Evolutionary conservation across 2,113 vertebrate genomes (phyloP), one percentile per base, ranked within the genome.

Genomic region (Lathamus discolor): DNA sequence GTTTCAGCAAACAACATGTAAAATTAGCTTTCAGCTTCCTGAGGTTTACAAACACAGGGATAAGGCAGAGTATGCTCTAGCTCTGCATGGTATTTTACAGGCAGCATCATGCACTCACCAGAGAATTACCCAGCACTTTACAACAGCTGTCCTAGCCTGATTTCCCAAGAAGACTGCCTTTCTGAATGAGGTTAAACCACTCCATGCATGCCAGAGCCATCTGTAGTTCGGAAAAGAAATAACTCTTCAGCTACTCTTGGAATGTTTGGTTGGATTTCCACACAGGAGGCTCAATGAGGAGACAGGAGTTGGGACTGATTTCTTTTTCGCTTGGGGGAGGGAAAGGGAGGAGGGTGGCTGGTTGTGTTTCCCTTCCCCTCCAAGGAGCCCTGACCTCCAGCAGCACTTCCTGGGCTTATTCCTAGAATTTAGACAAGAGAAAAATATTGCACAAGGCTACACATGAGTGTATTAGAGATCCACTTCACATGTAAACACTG

Each of bases 141-240:
- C 1, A 11, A 52, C 1, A 19, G 44, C 49, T 33, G 29, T 54
- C 39, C 14, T 0, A 1, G 20, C 43, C 25, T 7, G 3, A 6
- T 46, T 59, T 77, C 86, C 73, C 13, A 51, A 61, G 83, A 16
- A 43, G 16, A 1, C 35, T 70, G 85, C 51, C 73, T 31, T 35
- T 39, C 43, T 55, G 61, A 83, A 66, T 0, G 10, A 67, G 66
- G 74, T 31, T 8, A 16, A 17, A 35, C 16, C 13, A n/a, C 54
- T 27, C 61, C 3, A 11, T 1, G 54, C 17, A 9, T 52, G 90
- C 83, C 88, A 92, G 63, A 94, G 70, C 74, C 67, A 75, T 31
- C 90, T 75, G 84, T 0, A 13, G 48, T 35, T 68, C 78, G 48
- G 17, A 51, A 10, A 46, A 79, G 63, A 95, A 90, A 37, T 15